Evolutionary conservation across 2,888 invertebrate species (phyloP).

Genomic region (Yponomeuta evonymella): DNA sequence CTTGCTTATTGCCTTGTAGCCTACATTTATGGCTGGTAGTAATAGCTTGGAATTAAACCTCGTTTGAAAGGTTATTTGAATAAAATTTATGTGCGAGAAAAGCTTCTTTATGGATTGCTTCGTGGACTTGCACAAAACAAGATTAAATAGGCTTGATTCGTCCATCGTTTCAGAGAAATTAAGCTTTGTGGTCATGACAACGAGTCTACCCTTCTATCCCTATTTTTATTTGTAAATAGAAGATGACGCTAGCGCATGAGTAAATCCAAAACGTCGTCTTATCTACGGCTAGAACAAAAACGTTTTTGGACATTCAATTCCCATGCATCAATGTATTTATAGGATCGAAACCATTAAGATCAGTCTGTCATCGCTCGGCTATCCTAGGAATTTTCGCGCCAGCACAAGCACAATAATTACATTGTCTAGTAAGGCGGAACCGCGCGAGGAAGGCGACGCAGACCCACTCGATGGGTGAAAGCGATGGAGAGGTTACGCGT

Average conservation of each 20-base stretch:
- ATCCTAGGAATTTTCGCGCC: constrained; percentile 6
- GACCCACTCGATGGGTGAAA: constrained; percentile 62
- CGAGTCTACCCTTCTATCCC: no score
- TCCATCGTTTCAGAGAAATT: no score
- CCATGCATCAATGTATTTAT: not conserved
- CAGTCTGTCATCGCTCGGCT: not conserved
- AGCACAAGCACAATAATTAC: constrained; percentile 30
- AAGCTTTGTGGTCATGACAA: no score
- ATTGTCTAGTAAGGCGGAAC: constrained; percentile 52
- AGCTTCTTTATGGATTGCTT: not conserved
- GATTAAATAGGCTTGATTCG: not conserved
- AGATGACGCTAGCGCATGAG: no score
- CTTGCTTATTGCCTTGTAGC: constrained; percentile 1
- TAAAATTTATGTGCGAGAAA: not conserved
- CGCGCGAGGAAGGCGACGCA: constrained; percentile 32
- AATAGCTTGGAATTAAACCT: not conserved
- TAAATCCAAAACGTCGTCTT: no score
- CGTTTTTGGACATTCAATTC: not conserved
- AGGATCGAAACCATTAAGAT: not conserved
- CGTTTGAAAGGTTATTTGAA: constrained; percentile 7
- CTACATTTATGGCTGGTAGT: not conserved
- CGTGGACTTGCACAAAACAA: not conserved
- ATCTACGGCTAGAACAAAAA: no score
- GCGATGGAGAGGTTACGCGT: constrained; percentile 47
- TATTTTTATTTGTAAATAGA: no score